A percentile compares a stretch with the other conserved stretches of the same genome.
Evolutionary conservation across 1,140 invertebrate species (phyloP).

Genomic region (Phenacoccus solenopsis): DNA sequence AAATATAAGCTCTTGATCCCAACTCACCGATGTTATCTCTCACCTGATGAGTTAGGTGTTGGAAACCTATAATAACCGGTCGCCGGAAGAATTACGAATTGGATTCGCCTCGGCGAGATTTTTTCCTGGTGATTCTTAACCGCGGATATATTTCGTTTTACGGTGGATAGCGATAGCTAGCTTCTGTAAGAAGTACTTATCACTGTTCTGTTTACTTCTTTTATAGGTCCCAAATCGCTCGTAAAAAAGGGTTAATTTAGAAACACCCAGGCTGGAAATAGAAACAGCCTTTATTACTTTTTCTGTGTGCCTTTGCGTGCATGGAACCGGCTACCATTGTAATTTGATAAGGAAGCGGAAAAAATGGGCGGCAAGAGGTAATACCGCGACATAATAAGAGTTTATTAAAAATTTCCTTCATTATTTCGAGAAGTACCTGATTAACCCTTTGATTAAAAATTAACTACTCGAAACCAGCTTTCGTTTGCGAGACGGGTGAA

Average conservation of each 20-base stretch:
- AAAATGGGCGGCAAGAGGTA: neutral
- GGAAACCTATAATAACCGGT: no score
- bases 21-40: no score
- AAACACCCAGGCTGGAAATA: neutral
- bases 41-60: no score
- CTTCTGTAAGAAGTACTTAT: neutral
- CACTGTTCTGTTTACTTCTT: slow-evolving; percentile 4
- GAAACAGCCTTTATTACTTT: slow-evolving; percentile 9
- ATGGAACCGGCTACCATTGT: neutral
- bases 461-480: neutral
- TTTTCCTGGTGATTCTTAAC: neutral
- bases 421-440: neutral
- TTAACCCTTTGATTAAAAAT: slow-evolving; percentile 3
- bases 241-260: slow-evolving; percentile 17
- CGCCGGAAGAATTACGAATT: no score
- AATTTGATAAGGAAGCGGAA: neutral
- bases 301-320: no score
- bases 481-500: neutral
- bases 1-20: no score
- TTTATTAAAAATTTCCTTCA: neutral
- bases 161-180: neutral
- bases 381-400: neutral
- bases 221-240: slow-evolving; percentile 11
- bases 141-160: neutral
- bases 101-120: no score